Evolutionary conservation across 1,140 invertebrate species (phyloP), one percentile per base, ranked within the genome.

Genomic region (Pygmarrhopalites habei): DNA sequence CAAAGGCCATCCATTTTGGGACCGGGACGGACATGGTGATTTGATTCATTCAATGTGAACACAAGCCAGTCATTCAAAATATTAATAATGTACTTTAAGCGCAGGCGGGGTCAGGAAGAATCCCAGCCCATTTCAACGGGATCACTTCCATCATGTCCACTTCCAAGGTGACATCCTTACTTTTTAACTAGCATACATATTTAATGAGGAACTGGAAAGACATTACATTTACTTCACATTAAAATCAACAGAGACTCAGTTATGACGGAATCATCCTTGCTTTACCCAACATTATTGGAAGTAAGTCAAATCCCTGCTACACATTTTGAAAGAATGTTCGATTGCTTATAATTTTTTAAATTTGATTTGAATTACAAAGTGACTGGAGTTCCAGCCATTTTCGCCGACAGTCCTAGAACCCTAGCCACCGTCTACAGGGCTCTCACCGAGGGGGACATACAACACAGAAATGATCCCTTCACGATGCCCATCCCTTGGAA

Each of bases 121-220:
- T 94, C 66, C 92, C 92, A 0, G 86, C 89, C 4, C 84, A 87
- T 79, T 92, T 90, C 72, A 89, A 85, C 72, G 92, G 92, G 17
- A 81, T 94, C 47, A 92, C 87, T 75, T 89, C 90, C 15, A 86
- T 94, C 71, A 90, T 89, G 73, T 85, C 87, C 1, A 82, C 84
- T 1, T 17, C 26, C 19, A 64, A 64, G 26, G 21, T n/a, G n/a
- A n/a, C n/a, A n/a, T n/a, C n/a, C n/a, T n/a, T n/a, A n/a, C n/a
- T n/a, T n/a, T n/a, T n/a, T n/a, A n/a, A n/a, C n/a, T n/a, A n/a
- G n/a, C n/a, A n/a, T n/a, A n/a, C n/a, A n/a, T n/a, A n/a, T n/a
- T n/a, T n/a, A n/a, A n/a, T n/a, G n/a, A n/a, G n/a, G n/a, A n/a
- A n/a, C n/a, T n/a, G n/a, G n/a, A n/a, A n/a, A n/a, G n/a, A n/a